Conservation (phyloP, 2,113 vertebrate species). For the Puffinus mauretanicus region DNA sequence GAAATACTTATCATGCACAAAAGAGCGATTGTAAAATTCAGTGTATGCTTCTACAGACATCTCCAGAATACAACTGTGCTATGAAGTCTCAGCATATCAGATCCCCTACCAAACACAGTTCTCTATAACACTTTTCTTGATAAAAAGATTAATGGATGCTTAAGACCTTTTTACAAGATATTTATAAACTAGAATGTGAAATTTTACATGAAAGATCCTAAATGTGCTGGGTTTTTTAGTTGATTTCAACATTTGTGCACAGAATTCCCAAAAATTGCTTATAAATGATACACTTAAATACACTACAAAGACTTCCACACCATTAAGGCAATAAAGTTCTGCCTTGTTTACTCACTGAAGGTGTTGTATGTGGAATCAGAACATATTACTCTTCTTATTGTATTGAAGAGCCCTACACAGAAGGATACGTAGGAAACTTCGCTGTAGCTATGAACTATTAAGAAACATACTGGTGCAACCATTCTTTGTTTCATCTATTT, state of each 20-base stretch:
- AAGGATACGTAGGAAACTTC: not conserved
- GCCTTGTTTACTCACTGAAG: not conserved
- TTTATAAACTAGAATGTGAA: not conserved
- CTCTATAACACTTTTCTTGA: not conserved
- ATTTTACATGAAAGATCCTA: not conserved
- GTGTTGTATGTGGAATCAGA: not conserved
- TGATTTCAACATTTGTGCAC: not conserved
- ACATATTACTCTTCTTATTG: not conserved
- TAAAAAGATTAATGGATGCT: not conserved
- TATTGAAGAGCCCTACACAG: not conserved
- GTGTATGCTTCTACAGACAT: not conserved
- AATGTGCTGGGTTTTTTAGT: not conserved
- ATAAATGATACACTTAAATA: not conserved
- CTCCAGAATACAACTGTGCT: not conserved
- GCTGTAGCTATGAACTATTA: not conserved
- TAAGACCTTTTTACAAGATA: not conserved
- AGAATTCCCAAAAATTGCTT: not conserved
- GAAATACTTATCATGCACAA: not conserved
- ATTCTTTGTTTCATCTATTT: not conserved
- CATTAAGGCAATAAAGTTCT: not conserved
- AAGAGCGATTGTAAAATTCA: not conserved
- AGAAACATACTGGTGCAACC: not conserved
- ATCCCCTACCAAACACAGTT: not conserved
- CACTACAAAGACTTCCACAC: not conserved
- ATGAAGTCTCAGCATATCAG: not conserved